Percentiles rank a stretch among this genome's conserved stretches.
phyloP scores from a whole-genome alignment of 2,888 invertebrate genomes.

The Ormia ochracea region DNA sequence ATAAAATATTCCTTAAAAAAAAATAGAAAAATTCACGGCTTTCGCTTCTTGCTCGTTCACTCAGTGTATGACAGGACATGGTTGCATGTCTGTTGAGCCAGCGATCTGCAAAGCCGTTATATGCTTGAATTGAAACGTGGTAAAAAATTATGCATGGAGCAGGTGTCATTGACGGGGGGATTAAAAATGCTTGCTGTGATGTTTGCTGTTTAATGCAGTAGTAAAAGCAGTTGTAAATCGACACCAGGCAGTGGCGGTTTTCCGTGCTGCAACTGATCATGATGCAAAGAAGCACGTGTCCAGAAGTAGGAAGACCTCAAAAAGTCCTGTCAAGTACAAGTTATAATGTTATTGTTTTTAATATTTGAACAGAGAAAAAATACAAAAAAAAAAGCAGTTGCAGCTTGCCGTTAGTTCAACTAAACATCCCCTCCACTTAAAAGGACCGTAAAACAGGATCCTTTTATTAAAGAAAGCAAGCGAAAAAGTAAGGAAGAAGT shows the following conservation, averaged over 20 bases:
- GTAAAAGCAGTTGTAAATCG: conserved; percentile 35
- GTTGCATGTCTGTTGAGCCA: conserved; percentile 34
- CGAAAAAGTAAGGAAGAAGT: neutral
- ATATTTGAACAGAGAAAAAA: neutral
- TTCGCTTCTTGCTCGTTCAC: neutral
- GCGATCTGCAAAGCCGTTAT: conserved; percentile 34
- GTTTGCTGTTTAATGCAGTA: conserved; percentile 26
- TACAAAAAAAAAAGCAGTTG: conserved; percentile 43
- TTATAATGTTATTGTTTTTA: conserved; percentile 34
- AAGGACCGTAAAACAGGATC: conserved; percentile 40
- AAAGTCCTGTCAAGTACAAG: conserved; percentile 29
- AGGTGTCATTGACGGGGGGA: conserved; percentile 58
- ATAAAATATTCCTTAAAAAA: conserved; percentile 22
- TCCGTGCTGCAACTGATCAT: conserved; percentile 37
- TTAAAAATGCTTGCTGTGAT: conserved; percentile 47
- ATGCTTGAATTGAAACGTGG: conserved; percentile 12
- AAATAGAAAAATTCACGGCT: neutral
- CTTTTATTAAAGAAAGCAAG: conserved; percentile 6
- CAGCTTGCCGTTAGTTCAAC: conserved; percentile 46
- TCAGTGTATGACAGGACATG: neutral
- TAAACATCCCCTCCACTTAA: conserved; percentile 32
- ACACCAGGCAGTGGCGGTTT: conserved; percentile 12
- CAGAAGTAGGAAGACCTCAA: conserved; percentile 7
- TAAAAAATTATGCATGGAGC: conserved; percentile 35
- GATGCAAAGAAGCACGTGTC: conserved; percentile 54